Conservation (phyloP, 2,888 invertebrate genomes). For the Drosophila borealis region DNA sequence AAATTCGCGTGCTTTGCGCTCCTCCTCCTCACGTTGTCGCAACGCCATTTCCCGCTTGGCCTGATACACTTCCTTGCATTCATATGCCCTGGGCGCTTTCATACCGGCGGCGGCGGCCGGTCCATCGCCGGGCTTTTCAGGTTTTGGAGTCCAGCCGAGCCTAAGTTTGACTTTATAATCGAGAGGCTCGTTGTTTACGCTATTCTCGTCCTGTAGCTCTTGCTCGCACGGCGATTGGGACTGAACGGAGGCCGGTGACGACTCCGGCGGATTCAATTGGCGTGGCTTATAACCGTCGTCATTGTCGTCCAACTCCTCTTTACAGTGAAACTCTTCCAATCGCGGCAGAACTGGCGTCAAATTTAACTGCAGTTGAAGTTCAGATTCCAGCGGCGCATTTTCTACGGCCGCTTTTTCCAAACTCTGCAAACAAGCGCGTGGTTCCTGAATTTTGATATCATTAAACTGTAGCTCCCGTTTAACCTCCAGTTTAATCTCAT, state of each 20-base stretch:
- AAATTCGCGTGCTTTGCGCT: slow-evolving; percentile 81
- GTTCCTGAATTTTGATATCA: not conserved
- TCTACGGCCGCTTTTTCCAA: not conserved
- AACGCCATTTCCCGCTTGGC: slow-evolving; percentile 68
- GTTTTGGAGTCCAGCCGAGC: slow-evolving; percentile 19
- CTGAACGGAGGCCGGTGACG: not conserved
- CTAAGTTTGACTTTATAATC: not conserved
- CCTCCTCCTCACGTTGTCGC: slow-evolving; percentile 71
- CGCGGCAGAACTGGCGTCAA: not conserved
- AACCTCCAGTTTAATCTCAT: not conserved
- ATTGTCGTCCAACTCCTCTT: not conserved
- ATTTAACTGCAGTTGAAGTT: not conserved
- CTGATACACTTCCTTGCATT: slow-evolving; percentile 78
- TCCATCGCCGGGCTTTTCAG: not conserved
- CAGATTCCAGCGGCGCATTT: not conserved
- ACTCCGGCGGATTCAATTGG: not conserved
- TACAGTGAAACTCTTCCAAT: not conserved
- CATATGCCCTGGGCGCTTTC: slow-evolving; percentile 65
- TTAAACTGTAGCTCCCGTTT: slow-evolving; percentile 58
- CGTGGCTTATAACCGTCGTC: not conserved
- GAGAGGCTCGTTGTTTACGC: not conserved
- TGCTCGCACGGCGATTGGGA: not conserved
- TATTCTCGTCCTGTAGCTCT: not conserved
- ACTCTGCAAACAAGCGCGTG: not conserved
- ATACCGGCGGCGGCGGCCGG: not conserved